phyloP scores from a whole-genome alignment of 2,888 invertebrate genomes.

The Crocallis elinguaria region DNA sequence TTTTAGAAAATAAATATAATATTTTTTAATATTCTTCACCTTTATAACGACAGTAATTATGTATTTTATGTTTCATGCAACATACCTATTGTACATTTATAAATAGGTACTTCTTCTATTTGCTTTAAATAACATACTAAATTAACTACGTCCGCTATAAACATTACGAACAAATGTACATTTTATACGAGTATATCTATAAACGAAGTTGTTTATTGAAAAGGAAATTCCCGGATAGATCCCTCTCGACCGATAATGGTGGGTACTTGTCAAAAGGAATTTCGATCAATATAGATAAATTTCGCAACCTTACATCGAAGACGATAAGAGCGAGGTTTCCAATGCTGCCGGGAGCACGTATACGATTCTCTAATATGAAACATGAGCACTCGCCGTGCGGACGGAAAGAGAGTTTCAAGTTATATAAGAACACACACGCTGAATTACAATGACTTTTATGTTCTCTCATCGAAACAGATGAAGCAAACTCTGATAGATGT shows the following conservation, averaged over 20 bases:
- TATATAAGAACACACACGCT: slow-evolving; percentile 48
- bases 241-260: slow-evolving; percentile 19
- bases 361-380: slow-evolving; percentile 52
- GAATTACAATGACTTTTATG: slow-evolving; percentile 60
- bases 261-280: slow-evolving; percentile 15
- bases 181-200: slow-evolving; percentile 1
- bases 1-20: no score
- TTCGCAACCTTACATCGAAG: slow-evolving; percentile 23
- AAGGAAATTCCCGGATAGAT: slow-evolving; percentile 14
- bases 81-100: no score
- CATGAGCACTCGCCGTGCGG: slow-evolving; percentile 38
- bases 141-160: slow-evolving; percentile 2
- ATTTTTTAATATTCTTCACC: no score
- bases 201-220: slow-evolving; percentile 24
- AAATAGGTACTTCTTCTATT: slow-evolving; percentile 2
- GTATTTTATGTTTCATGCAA: no score
- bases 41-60: no score
- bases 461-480: slow-evolving; percentile 35
- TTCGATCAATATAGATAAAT: slow-evolving; percentile 20
- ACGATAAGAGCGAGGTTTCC: slow-evolving; percentile 38
- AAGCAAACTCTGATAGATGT: slow-evolving; percentile 34
- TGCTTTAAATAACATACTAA: neutral
- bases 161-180: slow-evolving; percentile 8
- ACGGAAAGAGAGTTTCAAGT: slow-evolving; percentile 61
- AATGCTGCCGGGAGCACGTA: slow-evolving; percentile 46